Conservation (phyloP, 2,888 invertebrate species). For the Globia sparganii region DNA sequence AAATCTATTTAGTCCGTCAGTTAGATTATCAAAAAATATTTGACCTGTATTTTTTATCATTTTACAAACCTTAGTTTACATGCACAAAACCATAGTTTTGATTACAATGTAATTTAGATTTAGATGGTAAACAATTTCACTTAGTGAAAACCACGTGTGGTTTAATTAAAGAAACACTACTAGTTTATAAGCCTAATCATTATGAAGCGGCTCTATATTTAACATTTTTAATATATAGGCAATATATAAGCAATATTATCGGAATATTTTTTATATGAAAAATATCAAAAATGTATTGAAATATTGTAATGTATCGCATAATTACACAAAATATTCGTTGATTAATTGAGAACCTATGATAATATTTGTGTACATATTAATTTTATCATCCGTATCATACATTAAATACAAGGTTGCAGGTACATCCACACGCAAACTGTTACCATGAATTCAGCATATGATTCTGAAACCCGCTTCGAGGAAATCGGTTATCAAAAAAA, state of each 20-base stretch:
- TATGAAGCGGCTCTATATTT: neutral
- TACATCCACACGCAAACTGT: too few species aligned
- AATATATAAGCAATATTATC: neutral
- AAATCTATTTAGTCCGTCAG: too few species aligned
- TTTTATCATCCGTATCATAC: neutral
- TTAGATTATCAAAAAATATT: too few species aligned
- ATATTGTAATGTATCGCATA: neutral
- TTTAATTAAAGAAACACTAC: constrained; percentile 14
- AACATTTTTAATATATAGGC: too few species aligned
- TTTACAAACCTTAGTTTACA: constrained; percentile 4
- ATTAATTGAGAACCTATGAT: neutral
- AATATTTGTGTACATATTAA: neutral
- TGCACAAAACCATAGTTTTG: constrained; percentile 3
- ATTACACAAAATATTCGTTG: neutral
- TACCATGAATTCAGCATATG: neutral
- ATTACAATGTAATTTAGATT: neutral
- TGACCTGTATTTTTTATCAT: too few species aligned
- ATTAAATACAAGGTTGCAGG: too few species aligned
- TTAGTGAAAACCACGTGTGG: constrained; percentile 34
- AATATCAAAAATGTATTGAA: neutral
- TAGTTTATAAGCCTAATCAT: constrained; percentile 17
- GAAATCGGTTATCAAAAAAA: too few species aligned
- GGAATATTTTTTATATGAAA: neutral
- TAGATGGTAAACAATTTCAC: neutral
- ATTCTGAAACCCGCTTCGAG: too few species aligned